Percentiles rank a stretch among this genome's conserved stretches.
Conservation (phyloP, 2,888 invertebrate species). For the Conomelus anceps region DNA sequence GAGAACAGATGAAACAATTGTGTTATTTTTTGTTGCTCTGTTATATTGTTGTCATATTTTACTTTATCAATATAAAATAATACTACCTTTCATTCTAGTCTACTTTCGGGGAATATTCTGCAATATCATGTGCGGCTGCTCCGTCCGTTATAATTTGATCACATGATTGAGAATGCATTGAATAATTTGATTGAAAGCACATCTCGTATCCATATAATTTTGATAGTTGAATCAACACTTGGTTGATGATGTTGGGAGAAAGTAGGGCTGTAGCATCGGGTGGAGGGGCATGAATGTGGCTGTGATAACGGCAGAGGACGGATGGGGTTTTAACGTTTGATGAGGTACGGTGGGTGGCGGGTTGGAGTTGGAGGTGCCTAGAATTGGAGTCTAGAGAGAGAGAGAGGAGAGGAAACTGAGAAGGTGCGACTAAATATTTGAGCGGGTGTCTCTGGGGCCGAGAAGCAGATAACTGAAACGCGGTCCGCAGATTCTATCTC, state of each 20-base stretch:
- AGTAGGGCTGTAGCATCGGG: not conserved
- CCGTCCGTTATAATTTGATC: not conserved
- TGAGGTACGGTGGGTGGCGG: not conserved
- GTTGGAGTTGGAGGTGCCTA: not conserved
- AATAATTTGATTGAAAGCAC: not conserved
- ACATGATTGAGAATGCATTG: not conserved
- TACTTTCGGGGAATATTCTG: not conserved
- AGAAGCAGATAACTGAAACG: not conserved
- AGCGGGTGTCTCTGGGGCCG: not conserved
- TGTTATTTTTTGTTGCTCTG: no score
- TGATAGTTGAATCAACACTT: not conserved
- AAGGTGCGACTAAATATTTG: not conserved
- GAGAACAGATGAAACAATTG: no score
- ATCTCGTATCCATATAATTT: not conserved
- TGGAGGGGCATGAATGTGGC: no score
- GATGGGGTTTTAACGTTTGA: not conserved
- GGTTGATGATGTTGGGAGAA: not conserved
- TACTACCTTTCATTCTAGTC: no score
- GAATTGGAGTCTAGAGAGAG: not conserved
- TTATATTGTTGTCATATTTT: no score
- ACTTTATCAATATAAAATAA: no score
- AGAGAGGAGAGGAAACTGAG: not conserved
- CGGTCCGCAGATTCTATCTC: not conserved
- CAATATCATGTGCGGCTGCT: not conserved
- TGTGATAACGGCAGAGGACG: not conserved